phyloP scores from a whole-genome alignment of 1,140 invertebrate species.

The Phymastichus coffea region DNA sequence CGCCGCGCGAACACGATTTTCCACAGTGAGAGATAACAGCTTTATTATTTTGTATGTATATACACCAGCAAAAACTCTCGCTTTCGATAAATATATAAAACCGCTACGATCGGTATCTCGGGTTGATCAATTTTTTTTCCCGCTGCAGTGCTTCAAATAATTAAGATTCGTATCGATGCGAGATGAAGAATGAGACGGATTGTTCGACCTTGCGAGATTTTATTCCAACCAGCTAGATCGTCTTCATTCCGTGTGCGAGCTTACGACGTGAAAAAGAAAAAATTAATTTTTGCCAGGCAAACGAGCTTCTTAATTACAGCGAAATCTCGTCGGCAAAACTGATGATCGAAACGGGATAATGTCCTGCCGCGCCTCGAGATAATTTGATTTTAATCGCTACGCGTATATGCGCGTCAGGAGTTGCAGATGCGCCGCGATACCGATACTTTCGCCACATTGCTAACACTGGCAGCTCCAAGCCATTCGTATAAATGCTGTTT shows the following conservation, averaged over 20 bases:
- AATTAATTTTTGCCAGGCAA: constrained; percentile 16
- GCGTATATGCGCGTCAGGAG: too few relatives aligned
- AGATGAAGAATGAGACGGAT: neutral
- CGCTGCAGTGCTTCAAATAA: neutral
- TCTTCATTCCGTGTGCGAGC: neutral
- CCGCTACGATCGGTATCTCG: too few relatives aligned
- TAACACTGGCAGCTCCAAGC: constrained; percentile 1
- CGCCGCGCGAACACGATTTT: too few relatives aligned
- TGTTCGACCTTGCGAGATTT: neutral
- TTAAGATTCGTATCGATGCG: constrained; percentile 1
- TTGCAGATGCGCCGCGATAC: too few relatives aligned
- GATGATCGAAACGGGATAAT: neutral
- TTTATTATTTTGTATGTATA: too few relatives aligned
- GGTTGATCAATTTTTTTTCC: constrained; percentile 8
- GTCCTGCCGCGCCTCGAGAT: neutral
- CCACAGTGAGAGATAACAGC: too few relatives aligned
- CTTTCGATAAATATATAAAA: too few relatives aligned
- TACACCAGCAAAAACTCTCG: too few relatives aligned
- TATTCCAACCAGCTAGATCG: neutral
- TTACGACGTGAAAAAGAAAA: too few relatives aligned
- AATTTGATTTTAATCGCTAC: constrained; percentile 13
- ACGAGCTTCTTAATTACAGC: constrained; percentile 18
- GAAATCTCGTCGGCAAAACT: neutral
- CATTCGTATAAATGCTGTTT: too few relatives aligned
- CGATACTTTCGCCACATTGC: too few relatives aligned